Percentiles rank a stretch among this genome's conserved stretches.
Evolutionary conservation across 2,113 vertebrate genomes (phyloP).

Genomic region (Glaucidium brasilianum): DNA sequence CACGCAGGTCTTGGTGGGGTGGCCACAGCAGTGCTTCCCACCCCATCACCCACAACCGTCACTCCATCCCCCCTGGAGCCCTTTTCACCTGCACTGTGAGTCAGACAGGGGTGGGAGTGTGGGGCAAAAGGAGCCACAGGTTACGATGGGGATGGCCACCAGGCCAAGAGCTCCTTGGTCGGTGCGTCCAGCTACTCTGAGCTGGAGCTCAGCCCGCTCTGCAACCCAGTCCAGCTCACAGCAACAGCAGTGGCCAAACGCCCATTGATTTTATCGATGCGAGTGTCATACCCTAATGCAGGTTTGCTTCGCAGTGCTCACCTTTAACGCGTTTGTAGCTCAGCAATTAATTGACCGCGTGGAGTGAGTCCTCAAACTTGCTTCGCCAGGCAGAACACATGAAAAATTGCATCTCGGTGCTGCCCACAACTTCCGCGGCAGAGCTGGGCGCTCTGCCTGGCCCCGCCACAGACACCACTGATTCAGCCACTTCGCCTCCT

Average conservation of each 20-base stretch:
- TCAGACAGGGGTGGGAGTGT: fast-evolving
- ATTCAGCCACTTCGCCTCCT: neutral
- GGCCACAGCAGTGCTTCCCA: neutral
- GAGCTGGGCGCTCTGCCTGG: neutral
- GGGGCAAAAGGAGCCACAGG: neutral
- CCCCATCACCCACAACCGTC: neutral
- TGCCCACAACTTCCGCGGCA: neutral
- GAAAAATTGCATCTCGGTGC: neutral
- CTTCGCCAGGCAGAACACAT: neutral
- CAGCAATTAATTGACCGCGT: constrained; percentile 12
- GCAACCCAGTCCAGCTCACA: neutral
- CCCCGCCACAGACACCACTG: neutral
- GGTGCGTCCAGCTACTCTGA: fast-evolving
- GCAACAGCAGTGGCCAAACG: neutral
- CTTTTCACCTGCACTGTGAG: neutral
- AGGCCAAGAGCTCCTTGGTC: neutral
- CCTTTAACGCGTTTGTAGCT: neutral
- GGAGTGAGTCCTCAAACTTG: neutral
- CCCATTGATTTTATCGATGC: constrained; percentile 36
- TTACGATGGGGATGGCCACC: neutral
- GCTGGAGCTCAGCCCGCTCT: neutral
- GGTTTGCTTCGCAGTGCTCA: neutral
- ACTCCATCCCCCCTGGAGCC: neutral
- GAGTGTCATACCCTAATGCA: neutral
- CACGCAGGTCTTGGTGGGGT: neutral